Evolutionary conservation across 2,888 invertebrate genomes (phyloP), one percentile per base, ranked within the genome.

Genomic region (Leptopilina drosophilae): DNA sequence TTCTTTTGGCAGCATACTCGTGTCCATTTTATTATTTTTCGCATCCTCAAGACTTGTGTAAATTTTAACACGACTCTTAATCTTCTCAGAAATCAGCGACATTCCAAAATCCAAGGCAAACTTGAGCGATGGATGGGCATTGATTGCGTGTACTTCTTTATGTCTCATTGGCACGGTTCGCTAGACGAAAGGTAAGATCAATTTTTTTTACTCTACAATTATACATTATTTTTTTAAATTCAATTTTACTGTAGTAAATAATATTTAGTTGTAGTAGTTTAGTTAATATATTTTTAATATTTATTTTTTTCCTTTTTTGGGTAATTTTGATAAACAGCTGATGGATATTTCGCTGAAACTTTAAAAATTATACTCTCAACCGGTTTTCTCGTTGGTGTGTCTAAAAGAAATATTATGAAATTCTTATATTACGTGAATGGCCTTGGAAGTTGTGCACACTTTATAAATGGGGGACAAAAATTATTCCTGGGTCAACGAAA

Each of bases 71-170:
- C 96, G 93, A 86, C 95, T 95, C 82, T 94, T 94, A 76, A 96
- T 95, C 90, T 96, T 96, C 40, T 96, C 95, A 0, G 96, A 96
- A 84, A 96, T 95, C 84, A 96, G 92, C 0, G 94, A 94, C 94
- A 96, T 95, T 65, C 96, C 96, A 87, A 96, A 96, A 89, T 96
- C 96, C 12, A 96, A 92, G 0, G 96, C 95, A 84, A 96, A 96
- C 88, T 96, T 95, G 80, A 96, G 92, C 0, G 96, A 95, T 0
- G 95, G 94, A 87, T 96, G 96, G 0, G 95, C 94, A 88, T 96
- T 95, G 77, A 96, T 94, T 20, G 95, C 95, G 89, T 96, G 95
- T 42, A 96, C 95, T 89, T 95, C 95, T 88, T 96, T 96, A 92
- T 96, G 96, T 84, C 96, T 92, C 94, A 96, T 94, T 3, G 96